Percentiles rank a stretch among this genome's conserved stretches.
Evolutionary conservation across 2,797 vertebrate genomes (phyloP).

Genomic region (Kryptopterus vitreolus): DNA sequence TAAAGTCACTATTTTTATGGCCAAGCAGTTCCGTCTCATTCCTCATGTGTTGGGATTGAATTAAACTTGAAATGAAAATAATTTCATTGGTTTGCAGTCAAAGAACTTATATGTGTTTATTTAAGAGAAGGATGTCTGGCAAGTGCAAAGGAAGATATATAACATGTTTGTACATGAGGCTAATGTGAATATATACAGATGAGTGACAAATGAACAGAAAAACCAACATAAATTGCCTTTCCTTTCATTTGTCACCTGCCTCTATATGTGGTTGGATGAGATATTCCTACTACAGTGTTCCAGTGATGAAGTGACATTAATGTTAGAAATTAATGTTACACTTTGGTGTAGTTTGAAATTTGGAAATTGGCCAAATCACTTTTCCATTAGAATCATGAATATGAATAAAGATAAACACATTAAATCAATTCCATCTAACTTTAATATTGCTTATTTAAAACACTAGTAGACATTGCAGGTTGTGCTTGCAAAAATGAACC

Average conservation of each 20-base stretch:
- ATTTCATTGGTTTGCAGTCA: conserved; percentile 17
- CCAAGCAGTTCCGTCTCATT: neutral
- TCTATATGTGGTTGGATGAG: neutral
- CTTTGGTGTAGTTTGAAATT: neutral
- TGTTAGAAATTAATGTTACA: conserved; percentile 13
- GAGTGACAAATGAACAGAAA: conserved; percentile 13
- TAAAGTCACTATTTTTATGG: conserved; percentile 6
- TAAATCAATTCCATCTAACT: neutral
- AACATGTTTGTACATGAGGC: conserved; percentile 17
- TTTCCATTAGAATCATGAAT: neutral
- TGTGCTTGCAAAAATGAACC: neutral
- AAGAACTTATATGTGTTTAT: conserved; percentile 16
- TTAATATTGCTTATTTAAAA: neutral
- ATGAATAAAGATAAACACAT: neutral
- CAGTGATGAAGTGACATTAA: conserved; percentile 1
- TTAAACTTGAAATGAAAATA: conserved; percentile 23
- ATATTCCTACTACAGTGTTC: conserved; percentile 1
- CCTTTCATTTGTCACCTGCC: conserved; percentile 14
- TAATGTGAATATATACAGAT: conserved; percentile 24
- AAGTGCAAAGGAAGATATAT: conserved; percentile 16
- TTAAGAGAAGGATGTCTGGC: conserved; percentile 20
- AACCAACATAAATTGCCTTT: conserved; percentile 1
- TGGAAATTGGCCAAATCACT: conserved; percentile 14
- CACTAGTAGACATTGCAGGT: neutral
- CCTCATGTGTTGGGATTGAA: neutral